Conservation (phyloP, 1,140 invertebrate genomes). For the Platyscapa corneri region DNA sequence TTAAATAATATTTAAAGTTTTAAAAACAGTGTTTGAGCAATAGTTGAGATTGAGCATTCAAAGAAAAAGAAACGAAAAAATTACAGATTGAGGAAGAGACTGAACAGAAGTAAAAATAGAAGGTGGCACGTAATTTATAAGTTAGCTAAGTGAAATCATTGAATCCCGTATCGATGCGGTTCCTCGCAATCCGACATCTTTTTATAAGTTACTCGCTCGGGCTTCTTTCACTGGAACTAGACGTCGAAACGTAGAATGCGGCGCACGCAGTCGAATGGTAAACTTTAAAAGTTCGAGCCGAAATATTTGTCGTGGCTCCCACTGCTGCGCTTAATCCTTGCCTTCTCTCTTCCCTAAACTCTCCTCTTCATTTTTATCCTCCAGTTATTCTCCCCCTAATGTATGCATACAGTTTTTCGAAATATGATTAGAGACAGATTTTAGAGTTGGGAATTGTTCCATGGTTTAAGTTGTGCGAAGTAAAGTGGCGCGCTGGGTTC, state of each 20-base stretch:
- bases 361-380: no score
- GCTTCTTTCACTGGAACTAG: no score
- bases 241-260: no score
- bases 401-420: background rate
- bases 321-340: no score
- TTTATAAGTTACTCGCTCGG: background rate
- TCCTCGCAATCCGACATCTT: background rate
- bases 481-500: conserved; percentile 22
- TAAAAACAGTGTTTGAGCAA: no score
- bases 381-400: no score
- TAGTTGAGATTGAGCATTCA: no score
- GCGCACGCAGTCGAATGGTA: background rate
- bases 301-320: no score
- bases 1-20: no score
- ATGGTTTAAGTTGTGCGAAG: background rate
- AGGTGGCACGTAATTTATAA: background rate
- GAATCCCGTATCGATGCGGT: background rate
- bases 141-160: background rate
- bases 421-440: background rate
- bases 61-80: background rate
- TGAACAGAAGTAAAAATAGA: no score
- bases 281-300: background rate
- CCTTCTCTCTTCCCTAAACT: no score
- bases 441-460: background rate
- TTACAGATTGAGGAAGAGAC: background rate